Conservation (phyloP, 2,888 invertebrate genomes). For the Deilephila elpenor region DNA sequence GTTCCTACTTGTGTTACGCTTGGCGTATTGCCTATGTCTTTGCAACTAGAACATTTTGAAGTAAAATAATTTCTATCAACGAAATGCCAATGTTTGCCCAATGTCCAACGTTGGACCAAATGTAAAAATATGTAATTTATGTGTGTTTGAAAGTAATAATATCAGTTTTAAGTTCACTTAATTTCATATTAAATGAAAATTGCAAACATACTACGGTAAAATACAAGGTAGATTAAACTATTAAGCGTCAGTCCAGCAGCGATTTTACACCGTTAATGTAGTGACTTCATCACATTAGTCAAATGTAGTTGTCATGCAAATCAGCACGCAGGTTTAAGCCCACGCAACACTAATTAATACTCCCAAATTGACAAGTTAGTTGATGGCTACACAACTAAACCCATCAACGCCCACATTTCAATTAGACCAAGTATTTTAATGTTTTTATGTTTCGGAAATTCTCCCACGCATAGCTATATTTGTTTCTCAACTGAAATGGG, state of each 20-base stretch:
- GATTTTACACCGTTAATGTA: not conserved
- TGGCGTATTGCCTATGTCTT: too few relatives aligned
- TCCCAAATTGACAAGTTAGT: slow-evolving; percentile 16
- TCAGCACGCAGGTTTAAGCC: not conserved
- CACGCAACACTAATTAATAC: not conserved
- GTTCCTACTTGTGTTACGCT: too few relatives aligned
- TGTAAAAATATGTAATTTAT: too few relatives aligned
- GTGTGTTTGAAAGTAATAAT: too few relatives aligned
- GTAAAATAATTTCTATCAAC: too few relatives aligned
- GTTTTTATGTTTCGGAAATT: not conserved
- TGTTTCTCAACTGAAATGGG: too few relatives aligned
- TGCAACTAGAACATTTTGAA: too few relatives aligned
- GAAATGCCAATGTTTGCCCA: too few relatives aligned
- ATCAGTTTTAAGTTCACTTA: too few relatives aligned
- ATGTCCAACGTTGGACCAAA: too few relatives aligned
- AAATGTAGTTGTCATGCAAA: slow-evolving; percentile 21
- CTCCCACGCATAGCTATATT: too few relatives aligned
- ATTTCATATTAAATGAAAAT: too few relatives aligned
- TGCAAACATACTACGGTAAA: not conserved
- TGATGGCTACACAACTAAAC: not conserved
- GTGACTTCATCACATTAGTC: not conserved
- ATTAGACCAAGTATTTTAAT: not conserved
- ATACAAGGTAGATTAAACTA: not conserved
- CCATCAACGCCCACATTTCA: not conserved
- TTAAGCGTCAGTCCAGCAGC: not conserved